phyloP scores from a whole-genome alignment of 2,113 vertebrate genomes.

The Gallinago jamesoni region DNA sequence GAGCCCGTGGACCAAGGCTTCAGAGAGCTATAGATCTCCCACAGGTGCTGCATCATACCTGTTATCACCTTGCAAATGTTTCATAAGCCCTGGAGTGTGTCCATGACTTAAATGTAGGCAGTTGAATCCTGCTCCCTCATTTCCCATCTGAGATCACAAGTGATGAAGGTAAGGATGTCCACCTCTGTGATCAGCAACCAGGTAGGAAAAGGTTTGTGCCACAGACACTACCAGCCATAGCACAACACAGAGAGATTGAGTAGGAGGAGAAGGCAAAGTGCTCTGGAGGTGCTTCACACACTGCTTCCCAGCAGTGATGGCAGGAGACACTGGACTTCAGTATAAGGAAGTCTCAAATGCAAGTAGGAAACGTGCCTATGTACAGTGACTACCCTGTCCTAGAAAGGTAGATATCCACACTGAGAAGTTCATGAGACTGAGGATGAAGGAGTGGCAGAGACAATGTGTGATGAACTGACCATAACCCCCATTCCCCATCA shows the following conservation, averaged over 20 bases:
- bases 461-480: background rate
- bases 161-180: background rate
- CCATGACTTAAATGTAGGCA: background rate
- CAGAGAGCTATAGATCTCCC: background rate
- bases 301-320: background rate
- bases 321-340: background rate
- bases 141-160: background rate
- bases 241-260: background rate
- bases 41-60: background rate
- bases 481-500: rapidly evolving
- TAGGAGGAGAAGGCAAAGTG: background rate
- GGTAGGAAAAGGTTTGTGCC: background rate
- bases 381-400: background rate
- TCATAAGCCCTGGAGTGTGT: background rate
- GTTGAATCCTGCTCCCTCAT: background rate
- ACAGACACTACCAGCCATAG: no score
- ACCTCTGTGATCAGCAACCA: background rate
- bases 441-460: background rate
- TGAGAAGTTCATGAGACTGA: background rate
- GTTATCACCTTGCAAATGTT: background rate
- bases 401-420: background rate
- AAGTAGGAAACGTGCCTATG: background rate
- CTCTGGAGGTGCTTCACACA: background rate
- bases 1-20: background rate
- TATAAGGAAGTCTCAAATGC: background rate